Conservation (phyloP, 2,888 invertebrate genomes). For the Halictus quadricinctus region DNA sequence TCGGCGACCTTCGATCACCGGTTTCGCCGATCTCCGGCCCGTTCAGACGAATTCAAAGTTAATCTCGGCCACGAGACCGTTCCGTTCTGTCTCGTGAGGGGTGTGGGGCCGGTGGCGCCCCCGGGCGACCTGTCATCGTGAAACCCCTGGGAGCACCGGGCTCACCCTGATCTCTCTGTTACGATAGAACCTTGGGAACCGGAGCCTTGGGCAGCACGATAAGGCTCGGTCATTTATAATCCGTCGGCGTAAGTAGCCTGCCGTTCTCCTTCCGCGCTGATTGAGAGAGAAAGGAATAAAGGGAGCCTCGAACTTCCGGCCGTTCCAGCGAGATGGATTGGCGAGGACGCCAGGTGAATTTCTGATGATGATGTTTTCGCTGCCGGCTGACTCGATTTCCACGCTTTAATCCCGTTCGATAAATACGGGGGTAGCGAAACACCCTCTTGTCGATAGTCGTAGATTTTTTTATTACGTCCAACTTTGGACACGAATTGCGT, state of each 20-base stretch:
- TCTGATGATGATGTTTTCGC: constrained; percentile 45
- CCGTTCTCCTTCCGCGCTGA: constrained; percentile 60
- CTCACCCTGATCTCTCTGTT: constrained; percentile 77
- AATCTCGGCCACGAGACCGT: constrained; percentile 75
- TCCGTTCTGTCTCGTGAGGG: constrained; percentile 41
- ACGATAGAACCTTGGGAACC: constrained; percentile 77
- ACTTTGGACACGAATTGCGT: no score
- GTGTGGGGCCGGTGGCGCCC: constrained; percentile 57
- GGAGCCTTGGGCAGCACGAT: constrained; percentile 74
- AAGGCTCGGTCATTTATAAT: constrained; percentile 81
- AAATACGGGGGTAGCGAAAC: not conserved
- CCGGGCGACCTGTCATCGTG: constrained; percentile 77
- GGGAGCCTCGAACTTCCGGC: constrained; percentile 64
- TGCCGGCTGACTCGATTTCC: constrained; percentile 1
- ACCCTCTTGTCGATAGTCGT: no score
- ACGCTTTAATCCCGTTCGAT: constrained; percentile 9
- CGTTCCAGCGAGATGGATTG: constrained; percentile 60
- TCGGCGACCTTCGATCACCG: constrained; percentile 37
- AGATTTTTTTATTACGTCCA: not conserved
- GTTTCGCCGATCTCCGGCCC: constrained; percentile 34
- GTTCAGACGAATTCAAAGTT: constrained; percentile 72
- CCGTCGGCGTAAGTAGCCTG: constrained; percentile 72
- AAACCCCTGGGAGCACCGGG: constrained; percentile 75
- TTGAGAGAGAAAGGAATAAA: constrained; percentile 61
- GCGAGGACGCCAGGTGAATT: constrained; percentile 51